Base-by-base conservation (phyloP, 1,140 invertebrate species). In the Brevipalpus yothersi region DNA sequence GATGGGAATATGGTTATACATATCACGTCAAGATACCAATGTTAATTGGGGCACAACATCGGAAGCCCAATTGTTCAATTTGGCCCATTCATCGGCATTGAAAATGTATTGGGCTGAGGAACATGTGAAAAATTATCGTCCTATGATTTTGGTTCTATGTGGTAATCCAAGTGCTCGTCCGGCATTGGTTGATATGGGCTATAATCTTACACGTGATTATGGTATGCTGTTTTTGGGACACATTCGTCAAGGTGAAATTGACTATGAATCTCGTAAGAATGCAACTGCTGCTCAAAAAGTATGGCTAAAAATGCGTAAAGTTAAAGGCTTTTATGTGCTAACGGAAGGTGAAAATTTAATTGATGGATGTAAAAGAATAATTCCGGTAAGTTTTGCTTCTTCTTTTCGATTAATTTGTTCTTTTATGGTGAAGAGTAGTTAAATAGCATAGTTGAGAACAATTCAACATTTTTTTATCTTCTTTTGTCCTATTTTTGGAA, bases 21-120 rank as follows among this genome's bases (percentile, higher is more conserved):
- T 61, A 67, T 67, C 43, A 76, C 76, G 63, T 73, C 75, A 65
- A 73, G 68, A 17, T 4, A 19, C 63, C 77, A 78, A 79, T 67
- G 76, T 79, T 1, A 80, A 80, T 65, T 80, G 79, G 79, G 78
- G 78, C 4, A 77, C 76, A 11, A 78, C 78, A 2, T 75, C 73
- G 8, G 78, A 80, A 67, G 78, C 79, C 42, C 76, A 95, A 73
- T 73, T 72, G 1, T 80, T 79, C 64, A 74, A 70, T 60, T 72
- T 68, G 60, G 77, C 78, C 19, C 66, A 80, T n/a, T 68, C 69
- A 43, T 68, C 72, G 5, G 69, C 77, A 21, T 69, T 74, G 4
- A 75, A 75, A 64, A 68, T 80, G 23, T 69, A 72, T 40, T 65
- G 71, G 41, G 69, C 75, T 4, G 72, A 77, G 63, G 76, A 78